Evolutionary conservation across 2,888 invertebrate species (phyloP), one percentile per base, ranked within the genome.

Genomic region (Raillietiella orientalis): DNA sequence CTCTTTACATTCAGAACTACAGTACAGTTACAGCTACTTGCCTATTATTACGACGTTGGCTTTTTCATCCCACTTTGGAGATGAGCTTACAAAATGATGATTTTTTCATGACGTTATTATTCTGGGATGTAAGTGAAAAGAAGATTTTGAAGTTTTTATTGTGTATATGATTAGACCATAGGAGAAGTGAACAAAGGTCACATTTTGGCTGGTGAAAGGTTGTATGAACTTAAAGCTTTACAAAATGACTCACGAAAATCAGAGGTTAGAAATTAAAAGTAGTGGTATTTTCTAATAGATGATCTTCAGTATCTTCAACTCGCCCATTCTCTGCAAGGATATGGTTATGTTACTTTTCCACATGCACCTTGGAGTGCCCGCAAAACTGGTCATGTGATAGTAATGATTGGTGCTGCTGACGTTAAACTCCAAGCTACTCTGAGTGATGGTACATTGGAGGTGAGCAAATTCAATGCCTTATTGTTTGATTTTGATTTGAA

Each of bases 1-100:
- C 82, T 39, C 56, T 96, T 34, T 96, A 96, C 53, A 84, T 96
- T 38, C 90, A 93, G 52, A 96, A 96, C 52, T 96, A 93, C 45
- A 82, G 82, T 34, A 93, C 93, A 8, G 90, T 93, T 17, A 79
- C 82, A 19, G 74, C 77, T 35, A 82, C 82, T 24, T 96, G 93
- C 44, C 57, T 96, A 23, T 61, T 71, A 31, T 54, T 96, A 23
- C 58, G 74, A 32, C 67, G 71, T 46, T 82, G 79, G 79, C 47
- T 79, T 31, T 82, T 82, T 52, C 62, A 63, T 21, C 50, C 67
- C 22, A 51, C 56, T 32, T 62, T 63, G 33, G 61, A 63, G 40
- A 47, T 67, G 5, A 60, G 62, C 36, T 42, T 65, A 20, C 49
- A 63, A 35, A 54, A 56, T 12, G 62, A 64, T 32, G 61, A 66